phyloP scores from a whole-genome alignment of 2,797 vertebrate species.

The Nyctalus aviator region DNA sequence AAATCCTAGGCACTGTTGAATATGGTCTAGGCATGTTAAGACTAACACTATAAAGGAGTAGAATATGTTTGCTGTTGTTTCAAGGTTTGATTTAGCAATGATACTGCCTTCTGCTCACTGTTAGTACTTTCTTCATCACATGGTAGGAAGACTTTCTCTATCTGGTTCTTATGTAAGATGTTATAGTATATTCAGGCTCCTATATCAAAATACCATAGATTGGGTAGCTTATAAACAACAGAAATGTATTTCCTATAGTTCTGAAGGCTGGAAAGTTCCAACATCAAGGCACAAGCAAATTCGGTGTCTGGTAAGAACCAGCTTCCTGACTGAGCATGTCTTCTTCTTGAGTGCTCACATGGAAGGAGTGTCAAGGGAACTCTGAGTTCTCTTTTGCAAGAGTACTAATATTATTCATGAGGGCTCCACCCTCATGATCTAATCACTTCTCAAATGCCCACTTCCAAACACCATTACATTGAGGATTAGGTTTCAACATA shows the following conservation, averaged over 20 bases:
- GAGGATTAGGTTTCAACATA: neutral
- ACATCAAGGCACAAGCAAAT: neutral
- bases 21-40: neutral
- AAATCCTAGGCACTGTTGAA: neutral
- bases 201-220: neutral
- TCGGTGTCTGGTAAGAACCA: neutral
- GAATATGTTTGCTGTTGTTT: neutral
- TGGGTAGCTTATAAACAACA: neutral
- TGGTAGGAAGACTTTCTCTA: neutral
- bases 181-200: neutral
- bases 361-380: neutral
- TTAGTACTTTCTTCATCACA: neutral
- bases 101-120: neutral
- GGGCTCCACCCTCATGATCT: neutral
- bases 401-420: neutral
- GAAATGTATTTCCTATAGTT: neutral
- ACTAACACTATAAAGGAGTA: neutral
- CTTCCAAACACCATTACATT: neutral
- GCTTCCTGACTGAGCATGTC: neutral
- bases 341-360: neutral
- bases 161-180: neutral
- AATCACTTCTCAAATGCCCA: neutral
- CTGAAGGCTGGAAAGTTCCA: neutral
- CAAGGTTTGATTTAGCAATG: neutral
- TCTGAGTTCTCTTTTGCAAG: neutral